Conservation (phyloP, 1,140 invertebrate genomes). For the Pectinophora gossypiella region DNA sequence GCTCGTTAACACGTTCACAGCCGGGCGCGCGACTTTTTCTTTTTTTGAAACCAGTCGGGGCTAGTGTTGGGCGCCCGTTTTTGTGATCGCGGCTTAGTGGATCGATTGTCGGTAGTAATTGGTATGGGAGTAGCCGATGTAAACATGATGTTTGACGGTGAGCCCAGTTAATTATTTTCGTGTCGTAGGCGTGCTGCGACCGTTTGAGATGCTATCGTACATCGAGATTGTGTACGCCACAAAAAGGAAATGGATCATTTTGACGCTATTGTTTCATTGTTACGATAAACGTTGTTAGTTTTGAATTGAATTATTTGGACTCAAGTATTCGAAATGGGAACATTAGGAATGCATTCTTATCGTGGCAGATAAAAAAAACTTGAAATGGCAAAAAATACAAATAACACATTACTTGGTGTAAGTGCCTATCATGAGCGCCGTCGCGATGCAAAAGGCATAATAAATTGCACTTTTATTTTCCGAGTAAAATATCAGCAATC, state of each 20-base stretch:
- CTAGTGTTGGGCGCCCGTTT: conserved; percentile 51
- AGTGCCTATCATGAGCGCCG: conserved; percentile 22
- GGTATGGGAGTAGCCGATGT: conserved; percentile 63
- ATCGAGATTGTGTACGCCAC: conserved; percentile 50
- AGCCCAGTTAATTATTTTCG: conserved; percentile 68
- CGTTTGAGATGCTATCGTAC: conserved; percentile 44
- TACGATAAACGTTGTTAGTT: conserved; percentile 32
- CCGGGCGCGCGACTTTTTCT: conserved; percentile 22
- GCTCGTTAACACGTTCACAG: conserved; percentile 57
- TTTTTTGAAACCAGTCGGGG: conserved; percentile 45
- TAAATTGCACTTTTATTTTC: conserved; percentile 34
- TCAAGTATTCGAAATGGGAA: no score
- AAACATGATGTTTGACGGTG: conserved; percentile 61
- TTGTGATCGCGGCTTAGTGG: conserved; percentile 29
- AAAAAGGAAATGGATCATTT: conserved; percentile 52
- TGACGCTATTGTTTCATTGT: conserved; percentile 31
- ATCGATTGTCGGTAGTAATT: conserved; percentile 65
- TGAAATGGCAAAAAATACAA: no score
- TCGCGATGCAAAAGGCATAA: conserved; percentile 8
- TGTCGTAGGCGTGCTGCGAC: conserved; percentile 52
- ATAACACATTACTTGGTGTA: not conserved
- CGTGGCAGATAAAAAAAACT: no score
- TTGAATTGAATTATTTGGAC: conserved; percentile 7
- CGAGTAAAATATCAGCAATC: conserved; percentile 44
- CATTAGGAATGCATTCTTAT: no score